Percentiles rank a stretch among this genome's conserved stretches.
Conservation (phyloP, 2,888 invertebrate species). For the Acleris sparsana region DNA sequence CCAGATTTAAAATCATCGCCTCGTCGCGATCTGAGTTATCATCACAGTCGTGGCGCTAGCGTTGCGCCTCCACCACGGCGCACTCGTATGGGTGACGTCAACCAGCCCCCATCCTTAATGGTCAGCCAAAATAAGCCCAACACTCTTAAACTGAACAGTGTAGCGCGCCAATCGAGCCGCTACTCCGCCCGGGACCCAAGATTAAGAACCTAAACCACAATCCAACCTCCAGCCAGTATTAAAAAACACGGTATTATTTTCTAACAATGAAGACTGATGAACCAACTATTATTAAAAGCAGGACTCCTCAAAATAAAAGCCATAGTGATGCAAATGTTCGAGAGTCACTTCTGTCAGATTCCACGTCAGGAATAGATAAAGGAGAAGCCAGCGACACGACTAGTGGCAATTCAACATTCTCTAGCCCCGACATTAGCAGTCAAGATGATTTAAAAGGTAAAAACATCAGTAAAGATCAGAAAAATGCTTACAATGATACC, state of each 20-base stretch:
- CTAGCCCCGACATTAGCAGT: conserved; percentile 67
- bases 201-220: conserved; percentile 80
- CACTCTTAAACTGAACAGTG: conserved; percentile 76
- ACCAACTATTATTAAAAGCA: conserved; percentile 58
- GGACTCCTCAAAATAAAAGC: conserved; percentile 59
- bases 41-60: conserved; percentile 56
- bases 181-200: conserved; percentile 83
- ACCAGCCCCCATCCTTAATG: conserved; percentile 74
- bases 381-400: conserved; percentile 69
- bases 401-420: conserved; percentile 60
- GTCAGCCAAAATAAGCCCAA: conserved; percentile 81
- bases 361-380: conserved; percentile 79
- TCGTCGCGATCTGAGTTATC: conserved; percentile 16
- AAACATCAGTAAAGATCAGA: conserved; percentile 47
- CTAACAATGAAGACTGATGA: conserved; percentile 65
- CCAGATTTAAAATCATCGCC: conserved; percentile 13
- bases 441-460: conserved; percentile 44
- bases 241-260: conserved; percentile 57
- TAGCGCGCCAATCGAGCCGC: conserved; percentile 77
- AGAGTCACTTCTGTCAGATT: conserved; percentile 72
- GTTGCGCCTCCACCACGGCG: conserved; percentile 57
- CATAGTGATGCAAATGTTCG: conserved; percentile 58
- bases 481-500: conserved; percentile 47
- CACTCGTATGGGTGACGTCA: conserved; percentile 71
- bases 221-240: conserved; percentile 64